Evolutionary conservation across 2,113 vertebrate genomes (phyloP).

Genomic region (Hydropotes inermis): DNA sequence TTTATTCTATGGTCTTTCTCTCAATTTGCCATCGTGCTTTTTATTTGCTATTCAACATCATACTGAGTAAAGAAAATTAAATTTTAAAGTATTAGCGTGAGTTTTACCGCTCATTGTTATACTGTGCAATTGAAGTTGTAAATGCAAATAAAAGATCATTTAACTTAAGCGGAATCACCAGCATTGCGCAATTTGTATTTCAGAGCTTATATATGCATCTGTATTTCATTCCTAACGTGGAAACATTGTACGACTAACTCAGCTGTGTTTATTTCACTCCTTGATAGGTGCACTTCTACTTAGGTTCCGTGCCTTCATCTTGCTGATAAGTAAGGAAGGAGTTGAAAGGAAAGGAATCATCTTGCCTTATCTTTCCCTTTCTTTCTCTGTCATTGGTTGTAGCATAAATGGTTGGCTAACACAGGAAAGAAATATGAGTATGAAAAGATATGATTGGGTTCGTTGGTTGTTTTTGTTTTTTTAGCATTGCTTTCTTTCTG

Average conservation of each 20-base stretch:
- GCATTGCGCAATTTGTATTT: neutral
- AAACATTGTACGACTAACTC: neutral
- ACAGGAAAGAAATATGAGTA: neutral
- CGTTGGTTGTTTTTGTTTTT: neutral
- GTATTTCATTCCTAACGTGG: neutral
- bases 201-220: neutral
- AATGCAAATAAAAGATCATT: neutral
- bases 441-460: neutral
- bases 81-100: neutral
- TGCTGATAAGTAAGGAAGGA: neutral
- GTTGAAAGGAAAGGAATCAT: neutral
- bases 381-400: neutral
- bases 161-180: neutral
- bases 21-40: neutral
- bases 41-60: conserved; percentile 13
- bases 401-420: neutral
- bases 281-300: neutral
- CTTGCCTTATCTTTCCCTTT: neutral
- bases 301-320: neutral
- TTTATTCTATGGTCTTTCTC: neutral
- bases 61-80: conserved; percentile 33
- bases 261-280: neutral
- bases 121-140: neutral
- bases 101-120: neutral
- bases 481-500: neutral